Evolutionary conservation across 2,113 vertebrate genomes (phyloP).

Genomic region (Nerophis ophidion): DNA sequence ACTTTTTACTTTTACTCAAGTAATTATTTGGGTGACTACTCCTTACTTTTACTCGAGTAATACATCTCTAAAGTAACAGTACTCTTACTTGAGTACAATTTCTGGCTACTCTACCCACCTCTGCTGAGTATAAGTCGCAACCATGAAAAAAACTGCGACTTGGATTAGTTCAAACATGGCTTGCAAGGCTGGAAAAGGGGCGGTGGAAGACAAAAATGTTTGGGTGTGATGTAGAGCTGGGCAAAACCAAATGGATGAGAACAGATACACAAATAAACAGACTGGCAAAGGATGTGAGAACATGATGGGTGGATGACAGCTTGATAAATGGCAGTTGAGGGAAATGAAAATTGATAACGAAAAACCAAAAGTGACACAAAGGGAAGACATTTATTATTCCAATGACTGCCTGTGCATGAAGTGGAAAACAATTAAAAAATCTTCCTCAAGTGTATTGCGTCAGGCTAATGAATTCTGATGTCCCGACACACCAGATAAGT

Average conservation of each 20-base stretch:
- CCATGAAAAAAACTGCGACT: too few relatives aligned
- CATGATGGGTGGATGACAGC: constrained; percentile 42
- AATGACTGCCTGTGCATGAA: constrained; percentile 58
- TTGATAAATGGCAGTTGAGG: constrained; percentile 48
- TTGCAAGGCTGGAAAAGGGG: constrained; percentile 23
- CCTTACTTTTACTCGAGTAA: too few relatives aligned
- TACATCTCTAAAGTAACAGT: too few relatives aligned
- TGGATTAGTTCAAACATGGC: too few relatives aligned
- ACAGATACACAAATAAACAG: constrained; percentile 28
- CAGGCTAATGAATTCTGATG: constrained; percentile 58
- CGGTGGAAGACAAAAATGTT: constrained; percentile 28
- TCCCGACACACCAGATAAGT: constrained; percentile 60
- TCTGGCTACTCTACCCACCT: too few relatives aligned
- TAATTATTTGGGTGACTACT: too few relatives aligned
- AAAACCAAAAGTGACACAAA: constrained; percentile 51
- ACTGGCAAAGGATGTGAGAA: constrained; percentile 49
- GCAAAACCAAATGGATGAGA: not conserved
- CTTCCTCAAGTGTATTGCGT: constrained; percentile 61
- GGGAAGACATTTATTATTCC: constrained; percentile 61
- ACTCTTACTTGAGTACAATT: too few relatives aligned
- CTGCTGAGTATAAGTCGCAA: too few relatives aligned
- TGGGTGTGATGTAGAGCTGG: constrained; percentile 1
- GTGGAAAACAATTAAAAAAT: constrained; percentile 64
- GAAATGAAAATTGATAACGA: constrained; percentile 48
- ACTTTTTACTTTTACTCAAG: too few relatives aligned